Percentiles rank a stretch among this genome's conserved stretches.
phyloP scores from a whole-genome alignment of 1,140 invertebrate genomes.

The Diorhabda sublineata region DNA sequence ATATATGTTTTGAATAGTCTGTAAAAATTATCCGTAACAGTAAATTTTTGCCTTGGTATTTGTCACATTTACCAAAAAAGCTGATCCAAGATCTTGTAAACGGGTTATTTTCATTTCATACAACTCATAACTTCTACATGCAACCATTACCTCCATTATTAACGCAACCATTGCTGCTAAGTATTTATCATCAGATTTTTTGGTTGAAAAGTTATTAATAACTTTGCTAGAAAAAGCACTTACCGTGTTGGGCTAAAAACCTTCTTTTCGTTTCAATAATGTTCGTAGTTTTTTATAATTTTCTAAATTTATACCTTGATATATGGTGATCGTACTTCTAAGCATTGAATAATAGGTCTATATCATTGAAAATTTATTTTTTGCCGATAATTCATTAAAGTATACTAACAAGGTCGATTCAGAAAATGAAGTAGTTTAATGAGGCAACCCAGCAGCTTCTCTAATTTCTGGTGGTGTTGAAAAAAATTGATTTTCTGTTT shows the following conservation, averaged over 20 bases:
- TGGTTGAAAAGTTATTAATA: background rate
- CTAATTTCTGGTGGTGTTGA: too few relatives aligned
- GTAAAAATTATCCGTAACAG: too few relatives aligned
- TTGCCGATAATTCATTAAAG: too few relatives aligned
- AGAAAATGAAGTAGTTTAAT: too few relatives aligned
- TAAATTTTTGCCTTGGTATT: background rate
- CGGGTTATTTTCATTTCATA: background rate
- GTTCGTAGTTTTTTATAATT: background rate
- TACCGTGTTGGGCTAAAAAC: background rate
- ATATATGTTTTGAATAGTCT: too few relatives aligned
- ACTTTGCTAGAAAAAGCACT: background rate
- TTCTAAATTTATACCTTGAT: background rate
- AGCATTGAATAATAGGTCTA: background rate
- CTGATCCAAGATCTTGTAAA: slow-evolving; percentile 9
- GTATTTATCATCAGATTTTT: background rate
- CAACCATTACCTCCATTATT: background rate
- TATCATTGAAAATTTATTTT: background rate
- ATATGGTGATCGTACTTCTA: background rate
- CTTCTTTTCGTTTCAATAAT: background rate
- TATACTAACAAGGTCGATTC: too few relatives aligned
- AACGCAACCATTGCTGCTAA: background rate
- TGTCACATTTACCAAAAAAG: background rate
- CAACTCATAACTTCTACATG: slow-evolving; percentile 3
- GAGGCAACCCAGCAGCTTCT: too few relatives aligned
- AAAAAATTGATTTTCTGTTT: too few relatives aligned